Evolutionary conservation across 2,888 invertebrate species (phyloP), one percentile per base, ranked within the genome.

Genomic region (Xestoiulus laeticollis): DNA sequence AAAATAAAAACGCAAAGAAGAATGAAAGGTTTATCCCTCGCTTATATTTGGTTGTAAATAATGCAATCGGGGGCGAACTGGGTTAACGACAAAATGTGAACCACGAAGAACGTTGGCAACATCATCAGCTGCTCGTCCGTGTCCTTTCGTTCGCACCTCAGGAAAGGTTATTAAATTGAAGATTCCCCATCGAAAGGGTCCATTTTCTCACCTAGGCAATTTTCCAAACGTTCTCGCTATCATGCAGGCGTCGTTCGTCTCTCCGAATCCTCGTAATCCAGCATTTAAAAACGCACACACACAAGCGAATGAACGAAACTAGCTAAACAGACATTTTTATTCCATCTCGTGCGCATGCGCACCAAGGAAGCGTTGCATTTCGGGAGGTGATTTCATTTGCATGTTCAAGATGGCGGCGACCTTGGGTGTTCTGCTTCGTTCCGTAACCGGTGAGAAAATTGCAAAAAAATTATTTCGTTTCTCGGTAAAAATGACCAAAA

Each of bases 381-480:
- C 6, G 59, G 59, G 59, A 59, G n/a, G 6, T 59, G 59, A n/a
- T n/a, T n/a, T 59, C 59, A 59, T 59, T 59, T 59, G 59, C 59
- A 59, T 59, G n/a, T 5, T 59, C 59, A 85, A 85, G 38, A 85
- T 85, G 85, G 85, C 85, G 85, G 85, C 85, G 26, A 85, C 85
- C 85, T 85, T 85, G 85, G 85, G 85, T 43, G 38, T 85, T 38
- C 26, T 43, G 85, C 26, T 85, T 38, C 85, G 85, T 22, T 59
- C 59, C 59, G 59, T n/a, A 59, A 59, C 85, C 85, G 85, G 44
- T 85, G 43, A 44, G 85, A 43, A 85, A 85, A 43, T 43, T 2
- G 59, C 19, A n/a, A 19, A 85, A 19, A 85, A 85, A 16, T 43
- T 1, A 14, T 26, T 12, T 26, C 6, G 16, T 43, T 38, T 38